Percentiles rank a stretch among this genome's conserved stretches.
phyloP scores from a whole-genome alignment of 1,140 invertebrate genomes.

The Pissodes strobi region DNA sequence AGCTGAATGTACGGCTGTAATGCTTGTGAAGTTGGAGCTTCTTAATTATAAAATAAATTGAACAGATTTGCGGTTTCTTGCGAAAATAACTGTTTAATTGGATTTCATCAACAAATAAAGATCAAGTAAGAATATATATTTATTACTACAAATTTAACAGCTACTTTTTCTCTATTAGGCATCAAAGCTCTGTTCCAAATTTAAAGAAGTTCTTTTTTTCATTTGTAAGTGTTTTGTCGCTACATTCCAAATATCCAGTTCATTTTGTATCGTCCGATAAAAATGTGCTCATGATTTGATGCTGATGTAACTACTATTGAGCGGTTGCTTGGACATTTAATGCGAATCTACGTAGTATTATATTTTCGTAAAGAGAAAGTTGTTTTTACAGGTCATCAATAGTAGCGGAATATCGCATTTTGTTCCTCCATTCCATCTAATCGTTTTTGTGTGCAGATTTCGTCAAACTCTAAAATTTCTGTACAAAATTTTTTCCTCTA shows the following conservation, averaged over 20 bases:
- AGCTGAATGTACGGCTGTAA: background rate
- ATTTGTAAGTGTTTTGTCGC: no score
- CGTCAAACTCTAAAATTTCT: background rate
- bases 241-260: no score
- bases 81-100: no score
- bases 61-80: no score
- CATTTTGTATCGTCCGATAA: no score
- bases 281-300: no score
- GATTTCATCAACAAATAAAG: no score
- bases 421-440: background rate
- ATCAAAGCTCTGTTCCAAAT: no score
- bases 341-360: background rate
- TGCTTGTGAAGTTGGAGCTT: background rate
- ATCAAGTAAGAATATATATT: no score
- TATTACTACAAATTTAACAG: no score
- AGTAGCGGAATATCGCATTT: conserved; percentile 1
- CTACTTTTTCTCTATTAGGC: no score
- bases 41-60: background rate
- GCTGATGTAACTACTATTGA: background rate
- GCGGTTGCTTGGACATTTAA: conserved; percentile 6
- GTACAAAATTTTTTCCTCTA: background rate
- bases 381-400: conserved; percentile 7
- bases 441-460: background rate
- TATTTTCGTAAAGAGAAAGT: background rate
- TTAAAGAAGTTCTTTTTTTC: no score